Evolutionary conservation across 2,797 vertebrate genomes (phyloP).

Genomic region (Furcifer pardalis): DNA sequence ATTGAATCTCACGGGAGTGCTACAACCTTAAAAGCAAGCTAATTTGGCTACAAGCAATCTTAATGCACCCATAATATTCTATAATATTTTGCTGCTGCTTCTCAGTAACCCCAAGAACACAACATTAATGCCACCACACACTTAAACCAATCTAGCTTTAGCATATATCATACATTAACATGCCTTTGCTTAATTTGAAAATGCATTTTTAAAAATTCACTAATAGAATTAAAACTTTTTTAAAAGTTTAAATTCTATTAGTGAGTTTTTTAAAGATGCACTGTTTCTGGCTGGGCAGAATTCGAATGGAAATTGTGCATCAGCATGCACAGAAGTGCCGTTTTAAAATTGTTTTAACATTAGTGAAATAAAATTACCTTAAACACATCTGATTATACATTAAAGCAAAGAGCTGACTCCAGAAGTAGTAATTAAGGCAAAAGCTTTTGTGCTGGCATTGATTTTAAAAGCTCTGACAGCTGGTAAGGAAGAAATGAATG

Average conservation of each 20-base stretch:
- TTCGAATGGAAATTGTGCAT: slow-evolving; percentile 10
- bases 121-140: neutral
- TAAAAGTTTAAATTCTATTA: too few relatives aligned
- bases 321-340: slow-evolving; percentile 11
- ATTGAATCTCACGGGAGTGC: neutral
- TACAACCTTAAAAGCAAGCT: neutral
- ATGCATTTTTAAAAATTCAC: neutral
- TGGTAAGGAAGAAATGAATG: slow-evolving; percentile 26
- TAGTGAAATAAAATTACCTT: slow-evolving; percentile 44
- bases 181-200: neutral
- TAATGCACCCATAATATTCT: neutral
- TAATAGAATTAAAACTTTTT: slow-evolving; percentile 18
- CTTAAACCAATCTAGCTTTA: neutral
- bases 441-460: slow-evolving; percentile 31
- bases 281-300: neutral
- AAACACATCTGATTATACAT: slow-evolving; percentile 32
- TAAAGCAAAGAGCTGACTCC: slow-evolving; percentile 30
- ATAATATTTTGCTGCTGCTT: neutral
- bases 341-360: slow-evolving; percentile 37
- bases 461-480: slow-evolving; percentile 35
- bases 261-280: too few relatives aligned
- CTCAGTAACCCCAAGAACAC: neutral
- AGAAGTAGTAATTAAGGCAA: slow-evolving; percentile 41
- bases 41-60: neutral
- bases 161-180: neutral